These are phyloP conservation scores for Rotaria macrura DNA, from an alignment of 2,888 invertebrate species.

Conservation along the genomic window DNA sequence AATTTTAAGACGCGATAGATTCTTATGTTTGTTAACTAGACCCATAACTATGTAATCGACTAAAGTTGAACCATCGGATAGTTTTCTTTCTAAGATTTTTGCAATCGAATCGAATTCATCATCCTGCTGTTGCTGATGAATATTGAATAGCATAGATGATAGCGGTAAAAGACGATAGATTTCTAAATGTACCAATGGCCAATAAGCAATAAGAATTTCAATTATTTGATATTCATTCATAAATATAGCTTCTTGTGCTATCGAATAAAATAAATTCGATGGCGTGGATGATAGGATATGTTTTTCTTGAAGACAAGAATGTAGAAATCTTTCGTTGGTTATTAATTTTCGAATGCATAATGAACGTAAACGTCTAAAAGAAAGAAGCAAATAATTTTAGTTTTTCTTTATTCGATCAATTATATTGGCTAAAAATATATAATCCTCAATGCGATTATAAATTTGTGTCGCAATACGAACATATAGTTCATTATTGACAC, in stretches of 20 bases:
- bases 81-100: background rate
- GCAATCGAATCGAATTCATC: background rate
- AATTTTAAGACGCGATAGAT: background rate
- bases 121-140: background rate
- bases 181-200: background rate
- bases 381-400: background rate
- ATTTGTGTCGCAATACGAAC: background rate
- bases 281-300: background rate
- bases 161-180: background rate
- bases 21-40: background rate
- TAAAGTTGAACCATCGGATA: slow-evolving; percentile 2
- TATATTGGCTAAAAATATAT: background rate
- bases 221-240: slow-evolving; percentile 18
- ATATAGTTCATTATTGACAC: background rate
- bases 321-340: background rate
- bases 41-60: slow-evolving; percentile 10
- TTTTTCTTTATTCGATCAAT: background rate
- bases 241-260: slow-evolving; percentile 7
- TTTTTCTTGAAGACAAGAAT: background rate
- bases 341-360: slow-evolving; percentile 18
- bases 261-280: background rate
- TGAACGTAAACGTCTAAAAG: background rate
- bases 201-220: slow-evolving; percentile 7
- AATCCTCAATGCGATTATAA: background rate
- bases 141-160: background rate